These are phyloP conservation scores for Plebejus anna DNA, from an alignment of 2,888 invertebrate genomes.

Conservation along the genomic window DNA sequence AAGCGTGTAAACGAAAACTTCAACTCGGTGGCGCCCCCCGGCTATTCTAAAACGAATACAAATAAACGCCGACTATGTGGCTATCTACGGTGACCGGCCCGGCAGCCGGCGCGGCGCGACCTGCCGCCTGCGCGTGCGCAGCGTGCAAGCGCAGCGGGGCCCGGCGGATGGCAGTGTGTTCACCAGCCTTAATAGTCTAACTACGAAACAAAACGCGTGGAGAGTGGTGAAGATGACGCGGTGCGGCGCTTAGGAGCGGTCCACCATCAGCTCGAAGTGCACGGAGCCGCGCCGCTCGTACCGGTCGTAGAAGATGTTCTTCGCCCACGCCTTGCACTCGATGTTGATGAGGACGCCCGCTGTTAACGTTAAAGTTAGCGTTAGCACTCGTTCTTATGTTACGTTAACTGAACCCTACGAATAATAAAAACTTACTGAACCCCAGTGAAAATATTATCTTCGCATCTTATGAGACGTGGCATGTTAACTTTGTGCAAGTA, in stretches of 20 bases:
- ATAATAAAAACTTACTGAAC: no score
- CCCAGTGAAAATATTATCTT: no score
- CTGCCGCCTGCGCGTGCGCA: not conserved
- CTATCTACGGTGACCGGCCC: constrained; percentile 63
- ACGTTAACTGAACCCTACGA: no score
- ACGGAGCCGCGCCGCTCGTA: constrained; percentile 94
- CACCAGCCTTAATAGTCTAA: constrained; percentile 26
- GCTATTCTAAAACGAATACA: constrained; percentile 80
- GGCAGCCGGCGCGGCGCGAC: constrained; percentile 43
- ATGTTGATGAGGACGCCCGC: constrained; percentile 94
- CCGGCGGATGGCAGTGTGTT: constrained; percentile 35
- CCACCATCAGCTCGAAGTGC: constrained; percentile 96
- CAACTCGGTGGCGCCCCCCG: constrained; percentile 65
- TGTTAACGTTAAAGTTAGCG: constrained; percentile 48
- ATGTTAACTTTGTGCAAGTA: not conserved
- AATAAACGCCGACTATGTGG: constrained; percentile 76
- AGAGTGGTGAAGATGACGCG: constrained; percentile 38
- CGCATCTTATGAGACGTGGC: not conserved
- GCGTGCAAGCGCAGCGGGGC: constrained; percentile 24
- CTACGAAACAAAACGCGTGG: constrained; percentile 38
- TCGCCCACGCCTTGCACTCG: constrained; percentile 96
- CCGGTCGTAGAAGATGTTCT: constrained; percentile 91
- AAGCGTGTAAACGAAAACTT: constrained; percentile 72
- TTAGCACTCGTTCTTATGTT: no score
- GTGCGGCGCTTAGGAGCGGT: constrained; percentile 71